These are phyloP conservation scores for Mythimna loreyi DNA, from an alignment of 2,888 invertebrate species.

Conservation along the genomic window DNA sequence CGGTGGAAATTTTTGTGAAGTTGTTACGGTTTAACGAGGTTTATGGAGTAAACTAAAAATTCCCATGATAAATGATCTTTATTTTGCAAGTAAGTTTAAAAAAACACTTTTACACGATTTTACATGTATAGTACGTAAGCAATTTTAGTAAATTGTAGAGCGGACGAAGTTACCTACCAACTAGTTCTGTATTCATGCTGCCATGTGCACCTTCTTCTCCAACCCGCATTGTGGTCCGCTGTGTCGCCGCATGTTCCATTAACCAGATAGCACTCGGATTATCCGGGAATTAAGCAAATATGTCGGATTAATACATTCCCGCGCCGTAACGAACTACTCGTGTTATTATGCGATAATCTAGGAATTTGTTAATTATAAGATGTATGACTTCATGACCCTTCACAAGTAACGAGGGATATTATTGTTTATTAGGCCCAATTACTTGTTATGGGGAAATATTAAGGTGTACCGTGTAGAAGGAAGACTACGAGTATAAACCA, in stretches of 20 bases:
- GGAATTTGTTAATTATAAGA: constrained; percentile 34
- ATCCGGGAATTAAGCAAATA: constrained; percentile 57
- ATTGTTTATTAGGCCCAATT: neutral
- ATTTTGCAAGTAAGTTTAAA: too few relatives aligned
- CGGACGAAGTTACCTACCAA: neutral
- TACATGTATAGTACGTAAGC: too few relatives aligned
- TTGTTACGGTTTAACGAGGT: too few relatives aligned
- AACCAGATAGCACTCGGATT: constrained; percentile 55
- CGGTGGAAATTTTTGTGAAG: too few relatives aligned
- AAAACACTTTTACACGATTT: too few relatives aligned
- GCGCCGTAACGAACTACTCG: constrained; percentile 19
- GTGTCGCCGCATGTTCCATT: constrained; percentile 50
- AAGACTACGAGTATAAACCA: too few relatives aligned
- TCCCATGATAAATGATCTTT: too few relatives aligned
- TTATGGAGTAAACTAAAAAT: too few relatives aligned
- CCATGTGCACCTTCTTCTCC: constrained; percentile 17
- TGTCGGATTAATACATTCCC: constrained; percentile 51
- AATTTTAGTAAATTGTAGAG: too few relatives aligned
- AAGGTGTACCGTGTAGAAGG: neutral
- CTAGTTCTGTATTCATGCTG: neutral
- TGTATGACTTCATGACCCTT: constrained; percentile 8
- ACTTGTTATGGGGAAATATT: neutral
- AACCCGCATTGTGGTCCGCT: neutral
- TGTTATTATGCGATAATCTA: constrained; percentile 31
- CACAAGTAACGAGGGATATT: neutral